phyloP scores from a whole-genome alignment of 2,888 invertebrate genomes.

The Automeris io region DNA sequence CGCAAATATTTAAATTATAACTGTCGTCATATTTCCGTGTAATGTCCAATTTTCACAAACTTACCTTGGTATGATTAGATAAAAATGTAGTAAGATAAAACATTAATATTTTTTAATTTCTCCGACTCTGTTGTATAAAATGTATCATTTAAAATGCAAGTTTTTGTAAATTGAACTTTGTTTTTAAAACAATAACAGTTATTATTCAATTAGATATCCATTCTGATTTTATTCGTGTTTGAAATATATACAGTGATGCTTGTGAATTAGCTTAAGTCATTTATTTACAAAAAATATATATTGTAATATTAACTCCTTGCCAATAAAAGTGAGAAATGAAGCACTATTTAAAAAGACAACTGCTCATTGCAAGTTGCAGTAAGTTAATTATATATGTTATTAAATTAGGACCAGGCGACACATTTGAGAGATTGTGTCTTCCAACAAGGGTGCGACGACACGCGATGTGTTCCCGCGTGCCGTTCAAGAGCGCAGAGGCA shows the following conservation, averaged over 20 bases:
- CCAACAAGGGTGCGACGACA: no score
- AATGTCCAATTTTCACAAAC: background rate
- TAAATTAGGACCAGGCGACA: no score
- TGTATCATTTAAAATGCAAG: background rate
- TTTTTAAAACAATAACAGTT: background rate
- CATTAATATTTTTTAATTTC: background rate
- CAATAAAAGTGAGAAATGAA: constrained; percentile 1
- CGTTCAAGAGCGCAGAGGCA: no score
- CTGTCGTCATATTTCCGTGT: no score
- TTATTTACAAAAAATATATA: background rate
- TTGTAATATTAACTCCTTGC: background rate
- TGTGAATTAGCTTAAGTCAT: background rate
- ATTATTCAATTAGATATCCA: background rate
- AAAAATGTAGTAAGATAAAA: constrained; percentile 1
- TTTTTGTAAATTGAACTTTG: background rate
- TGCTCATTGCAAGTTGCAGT: constrained; percentile 5
- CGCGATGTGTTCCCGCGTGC: no score
- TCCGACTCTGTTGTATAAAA: background rate
- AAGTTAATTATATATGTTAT: background rate
- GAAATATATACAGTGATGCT: background rate
- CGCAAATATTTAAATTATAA: no score
- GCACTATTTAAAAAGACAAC: constrained; percentile 6
- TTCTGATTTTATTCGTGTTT: background rate
- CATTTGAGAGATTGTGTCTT: no score
- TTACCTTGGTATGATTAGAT: background rate